Evolutionary conservation across 2,797 vertebrate species (phyloP).

Genomic region (Girardinus metallicus): DNA sequence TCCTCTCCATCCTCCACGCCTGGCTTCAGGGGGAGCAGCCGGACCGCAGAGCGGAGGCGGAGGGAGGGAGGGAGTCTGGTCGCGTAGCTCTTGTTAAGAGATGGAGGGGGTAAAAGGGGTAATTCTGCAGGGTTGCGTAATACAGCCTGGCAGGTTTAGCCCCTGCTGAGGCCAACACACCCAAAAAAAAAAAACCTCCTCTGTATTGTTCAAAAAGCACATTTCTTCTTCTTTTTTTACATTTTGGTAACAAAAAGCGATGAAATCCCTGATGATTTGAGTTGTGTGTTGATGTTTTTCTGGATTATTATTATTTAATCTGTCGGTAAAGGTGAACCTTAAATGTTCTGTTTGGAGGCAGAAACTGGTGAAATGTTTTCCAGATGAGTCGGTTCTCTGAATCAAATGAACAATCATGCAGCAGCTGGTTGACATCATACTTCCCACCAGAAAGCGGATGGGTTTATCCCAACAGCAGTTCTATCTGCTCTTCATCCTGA

Average conservation of each 20-base stretch:
- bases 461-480: neutral
- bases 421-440: neutral
- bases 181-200: neutral
- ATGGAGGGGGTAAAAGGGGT: conserved; percentile 30
- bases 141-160: conserved; percentile 47
- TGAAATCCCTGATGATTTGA: neutral
- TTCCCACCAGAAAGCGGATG: neutral
- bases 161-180: conserved; percentile 36
- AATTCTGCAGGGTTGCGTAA: conserved; percentile 65
- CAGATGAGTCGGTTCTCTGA: neutral
- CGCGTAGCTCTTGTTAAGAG: conserved; percentile 53
- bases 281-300: neutral
- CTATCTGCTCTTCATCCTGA: neutral
- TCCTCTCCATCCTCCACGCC: conserved; percentile 7
- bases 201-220: neutral
- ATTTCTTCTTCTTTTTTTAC: neutral
- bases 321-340: neutral
- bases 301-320: neutral
- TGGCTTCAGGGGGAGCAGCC: conserved; percentile 18
- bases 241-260: neutral
- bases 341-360: neutral
- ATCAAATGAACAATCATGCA: neutral
- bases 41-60: conserved; percentile 30
- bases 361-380: neutral
- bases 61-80: conserved; percentile 60